phyloP scores from a whole-genome alignment of 2,113 vertebrate genomes.

The Prunella himalayana region DNA sequence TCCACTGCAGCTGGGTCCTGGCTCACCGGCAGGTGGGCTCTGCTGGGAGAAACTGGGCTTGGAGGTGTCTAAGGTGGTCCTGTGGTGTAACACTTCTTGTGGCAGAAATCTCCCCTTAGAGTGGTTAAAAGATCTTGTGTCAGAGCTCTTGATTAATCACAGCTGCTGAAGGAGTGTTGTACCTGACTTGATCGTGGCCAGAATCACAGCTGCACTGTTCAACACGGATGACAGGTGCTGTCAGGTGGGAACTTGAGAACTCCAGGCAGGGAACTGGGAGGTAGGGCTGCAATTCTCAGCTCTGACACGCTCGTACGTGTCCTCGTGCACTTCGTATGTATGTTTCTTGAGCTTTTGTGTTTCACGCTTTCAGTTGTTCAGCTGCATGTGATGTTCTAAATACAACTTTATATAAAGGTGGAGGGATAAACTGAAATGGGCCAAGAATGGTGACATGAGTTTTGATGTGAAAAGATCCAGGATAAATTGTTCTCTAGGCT shows the following conservation, averaged over 20 bases:
- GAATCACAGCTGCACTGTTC: neutral
- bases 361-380: neutral
- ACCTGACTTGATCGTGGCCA: neutral
- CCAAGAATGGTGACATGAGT: neutral
- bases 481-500: neutral
- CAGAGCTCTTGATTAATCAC: neutral
- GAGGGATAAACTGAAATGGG: neutral
- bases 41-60: neutral
- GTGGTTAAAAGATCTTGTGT: neutral
- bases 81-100: neutral
- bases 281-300: neutral
- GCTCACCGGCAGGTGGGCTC: neutral
- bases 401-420: neutral
- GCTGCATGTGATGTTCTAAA: neutral
- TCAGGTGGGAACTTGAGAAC: neutral
- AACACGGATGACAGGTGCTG: rapidly evolving
- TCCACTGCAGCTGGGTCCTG: neutral
- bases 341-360: neutral
- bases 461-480: neutral
- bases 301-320: rapidly evolving
- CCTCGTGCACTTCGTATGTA: rapidly evolving
- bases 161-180: neutral
- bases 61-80: neutral
- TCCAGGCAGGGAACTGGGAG: neutral
- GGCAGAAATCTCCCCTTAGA: neutral